Evolutionary conservation across 1,140 invertebrate species (phyloP).

Genomic region (Brachionus calyciflorus): DNA sequence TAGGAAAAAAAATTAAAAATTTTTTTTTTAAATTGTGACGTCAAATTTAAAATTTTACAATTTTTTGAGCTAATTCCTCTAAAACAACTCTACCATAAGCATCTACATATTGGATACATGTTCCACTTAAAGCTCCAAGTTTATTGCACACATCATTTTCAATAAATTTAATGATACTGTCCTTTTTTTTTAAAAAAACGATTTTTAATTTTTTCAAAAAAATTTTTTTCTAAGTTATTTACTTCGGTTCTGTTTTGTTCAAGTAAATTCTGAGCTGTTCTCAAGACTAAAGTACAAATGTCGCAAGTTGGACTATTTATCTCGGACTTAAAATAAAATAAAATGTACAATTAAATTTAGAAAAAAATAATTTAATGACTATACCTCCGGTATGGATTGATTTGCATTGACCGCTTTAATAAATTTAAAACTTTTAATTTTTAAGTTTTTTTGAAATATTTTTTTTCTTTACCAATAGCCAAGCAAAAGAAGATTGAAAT

Average conservation of each 20-base stretch:
- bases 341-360: no score
- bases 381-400: no score
- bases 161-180: constrained; percentile 6
- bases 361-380: not conserved
- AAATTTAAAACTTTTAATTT: no score
- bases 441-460: no score
- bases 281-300: constrained; percentile 10
- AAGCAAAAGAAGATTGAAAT: no score
- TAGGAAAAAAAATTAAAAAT: not conserved
- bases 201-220: not conserved
- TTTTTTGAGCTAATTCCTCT: constrained; percentile 7
- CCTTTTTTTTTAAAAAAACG: no score
- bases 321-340: no score
- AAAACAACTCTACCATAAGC: constrained; percentile 16
- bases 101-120: constrained; percentile 35
- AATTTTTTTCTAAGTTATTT: not conserved
- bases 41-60: no score
- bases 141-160: constrained; percentile 12
- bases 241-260: constrained; percentile 43
- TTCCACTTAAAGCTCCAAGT: not conserved
- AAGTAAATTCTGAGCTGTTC: constrained; percentile 9
- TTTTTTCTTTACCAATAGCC: no score
- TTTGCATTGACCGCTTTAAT: no score
- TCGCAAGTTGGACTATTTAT: not conserved
- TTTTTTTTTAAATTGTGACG: no score